Evolutionary conservation across 2,888 invertebrate genomes (phyloP).

Genomic region (Mellilla xanthometata): DNA sequence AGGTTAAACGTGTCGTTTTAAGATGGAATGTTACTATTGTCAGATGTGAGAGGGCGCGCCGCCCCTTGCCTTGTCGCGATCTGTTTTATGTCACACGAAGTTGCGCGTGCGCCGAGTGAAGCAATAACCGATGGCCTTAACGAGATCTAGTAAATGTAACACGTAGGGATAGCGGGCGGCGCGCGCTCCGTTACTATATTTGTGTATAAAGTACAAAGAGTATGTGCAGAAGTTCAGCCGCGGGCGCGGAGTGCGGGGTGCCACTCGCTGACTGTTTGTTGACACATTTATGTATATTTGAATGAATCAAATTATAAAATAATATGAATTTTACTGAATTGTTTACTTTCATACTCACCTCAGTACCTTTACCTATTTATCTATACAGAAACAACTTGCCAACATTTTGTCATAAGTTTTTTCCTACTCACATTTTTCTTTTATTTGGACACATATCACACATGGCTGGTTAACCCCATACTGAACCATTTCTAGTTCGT

Average conservation of each 20-base stretch:
- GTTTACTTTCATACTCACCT: constrained; percentile 34
- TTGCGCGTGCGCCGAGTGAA: constrained; percentile 4
- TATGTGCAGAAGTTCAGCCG: constrained; percentile 77
- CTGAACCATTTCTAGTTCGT: too few species aligned
- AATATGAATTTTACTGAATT: constrained; percentile 74
- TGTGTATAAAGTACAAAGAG: constrained; percentile 69
- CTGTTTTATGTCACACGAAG: constrained; percentile 14
- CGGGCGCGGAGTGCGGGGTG: constrained; percentile 46
- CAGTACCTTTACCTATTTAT: too few species aligned
- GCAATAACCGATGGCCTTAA: constrained; percentile 29
- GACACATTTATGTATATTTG: constrained; percentile 82
- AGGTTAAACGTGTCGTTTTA: constrained; percentile 36
- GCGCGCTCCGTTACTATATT: constrained; percentile 26
- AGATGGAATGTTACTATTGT: constrained; percentile 52
- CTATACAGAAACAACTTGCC: too few species aligned
- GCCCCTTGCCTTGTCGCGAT: constrained; percentile 34
- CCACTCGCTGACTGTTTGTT: constrained; percentile 78
- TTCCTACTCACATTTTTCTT: too few species aligned
- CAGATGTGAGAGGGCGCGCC: constrained; percentile 44
- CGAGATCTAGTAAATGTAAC: constrained; percentile 11
- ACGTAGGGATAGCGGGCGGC: constrained; percentile 35
- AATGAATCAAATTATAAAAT: constrained; percentile 82
- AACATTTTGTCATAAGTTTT: too few species aligned
- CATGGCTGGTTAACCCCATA: too few species aligned
- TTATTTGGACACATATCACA: too few species aligned